Base-by-base conservation (phyloP, 2,888 invertebrate species). In the Pheosia gnoma region DNA sequence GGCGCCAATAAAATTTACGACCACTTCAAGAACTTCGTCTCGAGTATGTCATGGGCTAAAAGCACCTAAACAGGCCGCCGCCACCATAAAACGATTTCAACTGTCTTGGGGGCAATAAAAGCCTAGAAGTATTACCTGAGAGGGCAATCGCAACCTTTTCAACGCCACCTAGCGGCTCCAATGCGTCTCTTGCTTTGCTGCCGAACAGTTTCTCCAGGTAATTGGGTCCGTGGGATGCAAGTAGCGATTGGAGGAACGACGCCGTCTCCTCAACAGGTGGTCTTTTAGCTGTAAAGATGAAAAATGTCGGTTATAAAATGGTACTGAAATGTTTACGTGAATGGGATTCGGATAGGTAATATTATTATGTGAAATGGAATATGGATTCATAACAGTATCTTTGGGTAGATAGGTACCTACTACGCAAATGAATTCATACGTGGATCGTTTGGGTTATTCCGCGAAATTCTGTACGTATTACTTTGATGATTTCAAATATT, bases 221-320 rank as follows among this genome's bases (percentile, higher is more conserved):
- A 94, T 99, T 98, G 73, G 98, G 98, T 69, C 99, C 99, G 87
- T 99, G 99, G 70, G 98, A 98, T 57, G 98, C 97, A 80, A 99
- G 94, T 75, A 99, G 94, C 37, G 98, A 98, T 86, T 98, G 98
- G 72, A 99, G 94, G 89, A 99, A 99, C 67, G 98, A 98, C 55
- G 98, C 97, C 0, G 98, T 99, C 89, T 99, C 99, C 88, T 99
- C 98, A 45, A 99, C 98, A 59, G 99, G 99, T 75, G 99, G 99
- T 83, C 99, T 95, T 89, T 98, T 98, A 37, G 99, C 99, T 98
- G 93, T 36, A 92, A 88, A 81, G 71, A 74, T 56, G 49, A 56
- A 65, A 64, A 67, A 57, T 13, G 11, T 36, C 25, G n/a, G 25
- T 36, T 10, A 57, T 57, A 45, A 43, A 45, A 5, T 45, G 57